Evolutionary conservation across 1,140 invertebrate genomes (phyloP).

Genomic region (Lepidostoma basale): DNA sequence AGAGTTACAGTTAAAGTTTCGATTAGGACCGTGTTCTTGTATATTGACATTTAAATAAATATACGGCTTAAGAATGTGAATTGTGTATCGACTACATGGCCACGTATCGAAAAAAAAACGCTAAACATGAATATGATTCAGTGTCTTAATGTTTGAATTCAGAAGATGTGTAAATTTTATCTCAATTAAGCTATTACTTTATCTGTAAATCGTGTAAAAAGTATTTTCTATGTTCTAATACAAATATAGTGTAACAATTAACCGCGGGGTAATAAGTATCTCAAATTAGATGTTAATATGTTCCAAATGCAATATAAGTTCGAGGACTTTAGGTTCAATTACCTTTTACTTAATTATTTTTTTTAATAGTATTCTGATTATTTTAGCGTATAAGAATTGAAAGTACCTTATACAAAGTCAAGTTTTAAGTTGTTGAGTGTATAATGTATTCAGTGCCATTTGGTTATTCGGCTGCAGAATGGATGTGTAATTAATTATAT

Average conservation of each 20-base stretch:
- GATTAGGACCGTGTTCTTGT: not conserved
- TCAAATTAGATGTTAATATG: conserved; percentile 8
- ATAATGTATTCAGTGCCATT: conserved; percentile 18
- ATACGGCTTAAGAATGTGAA: not conserved
- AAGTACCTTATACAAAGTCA: conserved; percentile 6
- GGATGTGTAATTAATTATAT: not conserved
- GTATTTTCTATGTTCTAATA: conserved; percentile 8
- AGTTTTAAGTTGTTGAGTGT: not conserved
- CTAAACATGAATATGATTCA: conserved; percentile 21
- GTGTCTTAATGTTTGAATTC: conserved; percentile 28
- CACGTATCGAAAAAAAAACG: not conserved
- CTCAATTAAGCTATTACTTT: conserved; percentile 23
- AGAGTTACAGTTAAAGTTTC: conserved; percentile 12
- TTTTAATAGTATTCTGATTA: not conserved
- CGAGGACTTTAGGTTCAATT: not conserved
- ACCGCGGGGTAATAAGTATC: conserved; percentile 5
- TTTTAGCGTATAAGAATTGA: not conserved
- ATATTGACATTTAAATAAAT: not conserved
- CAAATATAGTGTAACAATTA: conserved; percentile 1
- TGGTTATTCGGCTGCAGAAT: not conserved
- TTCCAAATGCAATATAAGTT: conserved; percentile 17
- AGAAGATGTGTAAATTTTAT: conserved; percentile 26
- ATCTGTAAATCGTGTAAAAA: conserved; percentile 27
- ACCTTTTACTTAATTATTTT: not conserved
- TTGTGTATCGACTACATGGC: not conserved